Evolutionary conservation across 2,797 vertebrate genomes (phyloP).

Genomic region (Poecile montanus): DNA sequence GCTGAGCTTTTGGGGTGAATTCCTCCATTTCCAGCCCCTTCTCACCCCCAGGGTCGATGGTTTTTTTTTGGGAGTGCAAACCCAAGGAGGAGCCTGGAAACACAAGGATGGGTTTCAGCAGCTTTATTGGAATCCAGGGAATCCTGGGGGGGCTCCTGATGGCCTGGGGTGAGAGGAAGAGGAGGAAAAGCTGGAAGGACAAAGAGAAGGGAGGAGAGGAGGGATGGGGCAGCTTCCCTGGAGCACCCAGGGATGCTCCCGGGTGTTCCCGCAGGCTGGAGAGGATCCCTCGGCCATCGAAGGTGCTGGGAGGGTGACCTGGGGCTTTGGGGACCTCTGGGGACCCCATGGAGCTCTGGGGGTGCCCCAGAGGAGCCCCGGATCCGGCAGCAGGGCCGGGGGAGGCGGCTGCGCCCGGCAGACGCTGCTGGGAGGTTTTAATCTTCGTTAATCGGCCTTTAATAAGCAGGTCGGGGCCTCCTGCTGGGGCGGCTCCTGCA

Average conservation of each 20-base stretch:
- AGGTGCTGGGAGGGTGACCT: fast-evolving
- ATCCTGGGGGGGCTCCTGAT: fast-evolving
- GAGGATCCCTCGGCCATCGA: fast-evolving
- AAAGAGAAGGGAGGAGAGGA: background rate
- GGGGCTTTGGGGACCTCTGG: background rate
- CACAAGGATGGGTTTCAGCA: background rate
- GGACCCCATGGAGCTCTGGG: background rate
- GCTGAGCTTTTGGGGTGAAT: background rate
- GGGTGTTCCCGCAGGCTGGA: background rate
- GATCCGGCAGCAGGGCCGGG: fast-evolving
- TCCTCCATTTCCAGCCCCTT: background rate
- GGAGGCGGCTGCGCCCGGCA: background rate
- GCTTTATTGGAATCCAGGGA: background rate
- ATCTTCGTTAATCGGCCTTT: slow-evolving; percentile 23
- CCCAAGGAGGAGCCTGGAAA: slow-evolving; percentile 15
- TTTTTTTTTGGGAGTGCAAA: fast-evolving
- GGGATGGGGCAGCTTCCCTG: fast-evolving
- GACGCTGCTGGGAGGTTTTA: background rate
- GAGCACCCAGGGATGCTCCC: fast-evolving
- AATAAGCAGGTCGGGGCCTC: slow-evolving; percentile 14
- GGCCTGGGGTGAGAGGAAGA: background rate
- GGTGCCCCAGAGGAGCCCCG: background rate
- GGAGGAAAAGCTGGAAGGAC: background rate
- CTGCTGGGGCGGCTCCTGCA: background rate
- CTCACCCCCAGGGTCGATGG: fast-evolving